Conservation (phyloP, 2,888 invertebrate species). For the Apantesis nais region DNA sequence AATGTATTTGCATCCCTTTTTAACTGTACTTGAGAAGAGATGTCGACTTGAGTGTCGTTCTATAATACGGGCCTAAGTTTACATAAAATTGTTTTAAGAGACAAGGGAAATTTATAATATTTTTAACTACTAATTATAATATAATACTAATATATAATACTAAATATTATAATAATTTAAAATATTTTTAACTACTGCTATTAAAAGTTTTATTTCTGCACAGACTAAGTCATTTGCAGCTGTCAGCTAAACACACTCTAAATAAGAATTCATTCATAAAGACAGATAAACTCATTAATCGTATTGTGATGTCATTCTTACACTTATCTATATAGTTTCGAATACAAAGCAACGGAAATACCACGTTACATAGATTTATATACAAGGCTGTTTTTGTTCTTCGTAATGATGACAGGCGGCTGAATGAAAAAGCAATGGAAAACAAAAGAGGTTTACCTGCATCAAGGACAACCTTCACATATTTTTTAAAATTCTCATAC, state of each 20-base stretch:
- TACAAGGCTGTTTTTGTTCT: constrained; percentile 31
- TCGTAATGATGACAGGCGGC: constrained; percentile 4
- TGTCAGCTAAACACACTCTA: neutral
- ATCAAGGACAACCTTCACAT: constrained; percentile 46
- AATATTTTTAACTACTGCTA: neutral
- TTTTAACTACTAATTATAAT: too few species aligned
- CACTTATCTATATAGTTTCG: constrained; percentile 48
- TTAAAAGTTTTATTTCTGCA: neutral
- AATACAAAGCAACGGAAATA: constrained; percentile 52
- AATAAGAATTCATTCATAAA: constrained; percentile 26
- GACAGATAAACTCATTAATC: constrained; percentile 53
- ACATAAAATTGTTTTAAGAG: too few species aligned
- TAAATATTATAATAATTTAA: too few species aligned
- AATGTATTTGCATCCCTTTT: too few species aligned
- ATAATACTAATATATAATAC: too few species aligned
- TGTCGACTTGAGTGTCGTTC: too few species aligned
- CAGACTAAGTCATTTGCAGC: neutral
- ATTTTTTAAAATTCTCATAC: constrained; percentile 23
- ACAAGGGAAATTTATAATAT: too few species aligned
- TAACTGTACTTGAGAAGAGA: too few species aligned
- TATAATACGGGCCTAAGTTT: too few species aligned
- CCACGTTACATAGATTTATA: constrained; percentile 12
- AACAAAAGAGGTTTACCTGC: constrained; percentile 51
- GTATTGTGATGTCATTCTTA: constrained; percentile 54
- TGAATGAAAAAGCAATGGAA: constrained; percentile 42